phyloP scores from a whole-genome alignment of 2,113 vertebrate species.

The Melanotaenia duboulayi region DNA sequence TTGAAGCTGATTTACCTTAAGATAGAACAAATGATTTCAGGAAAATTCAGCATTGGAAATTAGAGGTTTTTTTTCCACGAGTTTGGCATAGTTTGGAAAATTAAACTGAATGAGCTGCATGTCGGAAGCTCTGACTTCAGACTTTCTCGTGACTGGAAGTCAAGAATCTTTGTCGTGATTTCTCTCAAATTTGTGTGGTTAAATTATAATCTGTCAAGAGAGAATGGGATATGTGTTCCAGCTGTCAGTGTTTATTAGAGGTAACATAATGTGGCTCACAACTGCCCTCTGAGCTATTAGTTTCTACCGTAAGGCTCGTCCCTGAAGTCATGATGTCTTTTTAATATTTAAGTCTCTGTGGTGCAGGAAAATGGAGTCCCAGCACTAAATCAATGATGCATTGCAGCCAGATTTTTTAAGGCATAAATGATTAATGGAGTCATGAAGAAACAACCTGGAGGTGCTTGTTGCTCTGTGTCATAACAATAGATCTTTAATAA shows the following conservation, averaged over 20 bases:
- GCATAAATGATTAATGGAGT: not conserved
- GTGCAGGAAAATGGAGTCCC: not conserved
- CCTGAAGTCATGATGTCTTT: slow-evolving; percentile 19
- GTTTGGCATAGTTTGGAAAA: slow-evolving; percentile 31
- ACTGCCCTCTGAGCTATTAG: slow-evolving; percentile 35
- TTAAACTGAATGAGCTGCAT: slow-evolving; percentile 27
- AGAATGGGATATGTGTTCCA: slow-evolving; percentile 23
- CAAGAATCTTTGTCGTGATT: not conserved
- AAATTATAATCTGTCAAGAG: slow-evolving; percentile 16
- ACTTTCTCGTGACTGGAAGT: slow-evolving; percentile 26
- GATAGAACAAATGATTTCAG: not conserved
- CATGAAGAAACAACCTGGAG: not conserved
- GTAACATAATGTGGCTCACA: slow-evolving; percentile 20
- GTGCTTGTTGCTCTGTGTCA: not conserved
- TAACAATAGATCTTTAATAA: slow-evolving; percentile 3
- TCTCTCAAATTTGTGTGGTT: slow-evolving; percentile 28
- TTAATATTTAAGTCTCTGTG: slow-evolving; percentile 26
- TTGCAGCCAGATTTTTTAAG: slow-evolving; percentile 9
- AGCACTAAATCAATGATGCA: not conserved
- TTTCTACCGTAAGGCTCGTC: slow-evolving; percentile 2
- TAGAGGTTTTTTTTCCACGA: slow-evolving; percentile 6
- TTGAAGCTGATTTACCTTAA: not conserved
- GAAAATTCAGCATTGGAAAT: slow-evolving; percentile 8
- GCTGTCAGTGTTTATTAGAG: slow-evolving; percentile 29
- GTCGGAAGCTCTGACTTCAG: slow-evolving; percentile 45